These are phyloP conservation scores for Crotalus helleri DNA, from an alignment of 2,113 vertebrate genomes.

Conservation along the genomic window DNA sequence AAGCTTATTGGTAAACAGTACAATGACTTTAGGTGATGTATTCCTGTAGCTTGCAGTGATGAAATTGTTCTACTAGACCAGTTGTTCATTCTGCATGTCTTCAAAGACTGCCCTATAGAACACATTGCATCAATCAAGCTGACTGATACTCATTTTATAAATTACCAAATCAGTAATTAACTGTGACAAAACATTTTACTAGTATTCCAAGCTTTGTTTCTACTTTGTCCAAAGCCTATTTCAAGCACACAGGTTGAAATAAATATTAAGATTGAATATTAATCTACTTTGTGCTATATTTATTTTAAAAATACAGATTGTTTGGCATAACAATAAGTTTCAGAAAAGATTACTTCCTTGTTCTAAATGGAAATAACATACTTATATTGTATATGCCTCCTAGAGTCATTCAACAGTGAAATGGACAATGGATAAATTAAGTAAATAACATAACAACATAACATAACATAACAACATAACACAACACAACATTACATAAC, in stretches of 20 bases:
- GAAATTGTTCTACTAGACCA: background rate
- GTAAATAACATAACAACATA: no score
- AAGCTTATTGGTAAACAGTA: background rate
- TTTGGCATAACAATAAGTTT: background rate
- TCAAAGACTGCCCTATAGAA: background rate
- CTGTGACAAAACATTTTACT: slow-evolving; percentile 10
- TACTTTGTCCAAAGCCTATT: background rate
- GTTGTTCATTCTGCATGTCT: background rate
- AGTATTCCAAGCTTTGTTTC: background rate
- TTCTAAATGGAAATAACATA: background rate
- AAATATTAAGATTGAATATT: background rate
- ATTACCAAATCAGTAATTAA: background rate
- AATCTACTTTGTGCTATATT: background rate
- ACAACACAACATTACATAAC: no score
- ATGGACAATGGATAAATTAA: no score
- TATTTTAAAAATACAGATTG: background rate
- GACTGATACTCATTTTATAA: background rate
- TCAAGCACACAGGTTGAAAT: background rate
- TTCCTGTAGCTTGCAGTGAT: background rate
- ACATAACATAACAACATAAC: no score
- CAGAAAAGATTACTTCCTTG: background rate
- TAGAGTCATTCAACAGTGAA: no score
- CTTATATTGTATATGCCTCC: no score
- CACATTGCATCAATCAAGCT: background rate
- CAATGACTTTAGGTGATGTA: background rate